A percentile compares a stretch with the other conserved stretches of the same genome.
Conservation (phyloP, 2,888 invertebrate species). For the Eilema sororculum region DNA sequence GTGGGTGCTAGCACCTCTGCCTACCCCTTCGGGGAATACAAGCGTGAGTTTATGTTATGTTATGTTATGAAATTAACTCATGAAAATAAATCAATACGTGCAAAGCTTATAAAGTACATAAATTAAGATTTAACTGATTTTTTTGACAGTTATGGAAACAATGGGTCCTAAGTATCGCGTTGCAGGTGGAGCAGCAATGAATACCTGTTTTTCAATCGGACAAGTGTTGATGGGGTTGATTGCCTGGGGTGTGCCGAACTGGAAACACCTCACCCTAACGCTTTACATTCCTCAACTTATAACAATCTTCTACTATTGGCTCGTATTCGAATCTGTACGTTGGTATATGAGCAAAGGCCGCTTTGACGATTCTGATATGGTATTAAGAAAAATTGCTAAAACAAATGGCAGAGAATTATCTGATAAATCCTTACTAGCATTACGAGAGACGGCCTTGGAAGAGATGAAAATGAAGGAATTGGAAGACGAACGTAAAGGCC, state of each 20-base stretch:
- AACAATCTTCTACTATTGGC: slow-evolving; percentile 89
- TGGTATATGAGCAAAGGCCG: slow-evolving; percentile 92
- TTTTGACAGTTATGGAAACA: neutral
- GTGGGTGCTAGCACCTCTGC: too few species aligned
- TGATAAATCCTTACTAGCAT: slow-evolving; percentile 60
- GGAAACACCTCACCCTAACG: slow-evolving; percentile 89
- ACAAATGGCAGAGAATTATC: slow-evolving; percentile 82
- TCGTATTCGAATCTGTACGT: slow-evolving; percentile 90
- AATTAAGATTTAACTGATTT: neutral
- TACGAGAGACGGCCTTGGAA: slow-evolving; percentile 60
- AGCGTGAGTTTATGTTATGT: too few species aligned
- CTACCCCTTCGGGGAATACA: too few species aligned
- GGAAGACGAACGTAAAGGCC: slow-evolving; percentile 13
- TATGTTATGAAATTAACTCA: neutral
- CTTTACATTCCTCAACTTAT: slow-evolving; percentile 90
- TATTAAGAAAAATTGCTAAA: slow-evolving; percentile 88
- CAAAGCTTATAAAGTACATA: neutral
- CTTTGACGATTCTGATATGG: slow-evolving; percentile 87
- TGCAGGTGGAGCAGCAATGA: slow-evolving; percentile 89
- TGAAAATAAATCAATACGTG: neutral
- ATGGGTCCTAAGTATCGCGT: slow-evolving; percentile 82
- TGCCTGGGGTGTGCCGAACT: slow-evolving; percentile 90
- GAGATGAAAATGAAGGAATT: slow-evolving; percentile 48
- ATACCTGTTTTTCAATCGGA: slow-evolving; percentile 90
- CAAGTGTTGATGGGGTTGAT: slow-evolving; percentile 89